Evolutionary conservation across 2,113 vertebrate species (phyloP).

Genomic region (Isurus oxyrinchus): DNA sequence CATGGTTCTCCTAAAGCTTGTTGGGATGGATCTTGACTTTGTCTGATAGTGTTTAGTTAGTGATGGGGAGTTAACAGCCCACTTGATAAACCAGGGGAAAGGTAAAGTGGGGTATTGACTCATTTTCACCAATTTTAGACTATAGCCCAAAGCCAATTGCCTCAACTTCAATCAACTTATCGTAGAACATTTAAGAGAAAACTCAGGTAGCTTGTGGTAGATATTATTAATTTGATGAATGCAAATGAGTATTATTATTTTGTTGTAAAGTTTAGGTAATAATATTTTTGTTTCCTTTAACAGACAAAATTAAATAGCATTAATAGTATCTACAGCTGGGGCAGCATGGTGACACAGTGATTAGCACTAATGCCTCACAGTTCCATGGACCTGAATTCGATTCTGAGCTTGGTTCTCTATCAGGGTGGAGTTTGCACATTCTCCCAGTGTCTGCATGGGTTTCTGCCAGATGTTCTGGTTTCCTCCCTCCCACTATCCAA

Average conservation of each 20-base stretch:
- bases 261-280: background rate
- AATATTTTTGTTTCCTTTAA: background rate
- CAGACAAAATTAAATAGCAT: background rate
- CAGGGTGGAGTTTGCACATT: background rate
- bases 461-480: background rate
- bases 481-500: background rate
- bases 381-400: no score
- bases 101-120: background rate
- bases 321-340: no score
- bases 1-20: background rate
- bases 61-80: background rate
- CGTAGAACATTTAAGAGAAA: background rate
- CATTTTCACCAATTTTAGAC: background rate
- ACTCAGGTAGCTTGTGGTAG: background rate
- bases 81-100: no score
- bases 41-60: background rate
- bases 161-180: background rate
- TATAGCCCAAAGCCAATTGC: background rate
- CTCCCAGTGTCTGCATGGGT: background rate
- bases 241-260: background rate
- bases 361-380: no score
- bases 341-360: no score
- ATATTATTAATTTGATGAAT: background rate
- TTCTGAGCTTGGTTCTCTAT: no score
- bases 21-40: background rate